phyloP scores from a whole-genome alignment of 2,888 invertebrate genomes.

The Mythimna vitellina region DNA sequence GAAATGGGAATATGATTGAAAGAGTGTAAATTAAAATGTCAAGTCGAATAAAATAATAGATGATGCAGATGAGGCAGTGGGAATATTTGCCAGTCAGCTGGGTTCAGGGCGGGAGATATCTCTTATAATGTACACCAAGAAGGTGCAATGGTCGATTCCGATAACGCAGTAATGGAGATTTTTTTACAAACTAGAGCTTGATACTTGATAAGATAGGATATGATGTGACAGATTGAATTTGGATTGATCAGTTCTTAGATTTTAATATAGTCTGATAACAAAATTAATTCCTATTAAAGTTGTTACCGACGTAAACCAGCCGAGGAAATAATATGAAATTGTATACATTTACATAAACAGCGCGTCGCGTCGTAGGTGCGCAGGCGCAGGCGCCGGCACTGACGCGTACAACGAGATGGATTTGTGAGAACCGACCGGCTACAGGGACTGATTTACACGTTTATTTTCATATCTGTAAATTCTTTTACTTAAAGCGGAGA shows the following conservation, averaged over 20 bases:
- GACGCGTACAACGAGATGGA: constrained; percentile 54
- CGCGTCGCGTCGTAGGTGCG: constrained; percentile 55
- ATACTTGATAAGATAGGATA: too few species aligned
- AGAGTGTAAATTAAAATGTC: background rate
- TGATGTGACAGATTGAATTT: too few species aligned
- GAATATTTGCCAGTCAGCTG: background rate
- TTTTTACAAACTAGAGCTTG: too few species aligned
- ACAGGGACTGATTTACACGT: constrained; percentile 51
- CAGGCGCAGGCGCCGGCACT: constrained; percentile 56
- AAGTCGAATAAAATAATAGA: background rate
- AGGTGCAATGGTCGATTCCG: background rate
- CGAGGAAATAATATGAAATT: constrained; percentile 56
- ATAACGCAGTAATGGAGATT: background rate
- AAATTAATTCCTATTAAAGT: constrained; percentile 37
- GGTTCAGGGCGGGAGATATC: background rate
- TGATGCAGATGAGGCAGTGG: background rate
- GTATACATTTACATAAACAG: constrained; percentile 59
- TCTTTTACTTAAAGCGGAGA: background rate
- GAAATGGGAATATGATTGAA: background rate
- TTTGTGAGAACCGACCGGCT: constrained; percentile 60
- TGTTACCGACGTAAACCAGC: constrained; percentile 37
- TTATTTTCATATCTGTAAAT: constrained; percentile 1
- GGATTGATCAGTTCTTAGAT: background rate
- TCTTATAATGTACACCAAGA: too few species aligned
- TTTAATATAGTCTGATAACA: constrained; percentile 18